phyloP scores from a whole-genome alignment of 2,888 invertebrate species.

The Heliconius aoede region DNA sequence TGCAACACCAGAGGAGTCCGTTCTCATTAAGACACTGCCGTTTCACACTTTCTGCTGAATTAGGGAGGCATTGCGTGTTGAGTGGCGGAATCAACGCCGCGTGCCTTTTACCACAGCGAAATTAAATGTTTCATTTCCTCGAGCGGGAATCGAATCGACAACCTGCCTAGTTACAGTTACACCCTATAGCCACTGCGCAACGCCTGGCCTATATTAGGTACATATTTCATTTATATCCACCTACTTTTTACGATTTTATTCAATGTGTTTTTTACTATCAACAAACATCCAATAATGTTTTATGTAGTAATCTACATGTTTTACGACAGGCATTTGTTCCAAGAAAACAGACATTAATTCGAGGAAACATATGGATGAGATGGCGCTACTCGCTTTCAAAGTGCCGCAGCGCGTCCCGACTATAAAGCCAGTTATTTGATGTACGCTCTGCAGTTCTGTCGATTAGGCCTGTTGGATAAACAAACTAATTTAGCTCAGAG shows the following conservation, averaged over 20 bases:
- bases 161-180: no score
- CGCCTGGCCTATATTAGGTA: neutral
- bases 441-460: slow-evolving; percentile 71
- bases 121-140: no score
- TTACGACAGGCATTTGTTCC: slow-evolving; percentile 78
- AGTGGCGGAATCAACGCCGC: no score
- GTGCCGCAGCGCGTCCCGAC: slow-evolving; percentile 67
- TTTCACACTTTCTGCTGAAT: no score
- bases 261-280: slow-evolving; percentile 63
- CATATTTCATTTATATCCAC: neutral
- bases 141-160: no score
- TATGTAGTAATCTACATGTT: slow-evolving; percentile 74
- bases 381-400: slow-evolving; percentile 79
- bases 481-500: slow-evolving; percentile 73
- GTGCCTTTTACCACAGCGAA: no score
- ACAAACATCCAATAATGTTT: slow-evolving; percentile 77
- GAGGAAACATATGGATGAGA: slow-evolving; percentile 81
- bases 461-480: slow-evolving; percentile 70
- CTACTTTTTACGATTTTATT: slow-evolving; percentile 14
- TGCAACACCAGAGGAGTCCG: no score
- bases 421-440: slow-evolving; percentile 77
- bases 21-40: no score
- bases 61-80: no score
- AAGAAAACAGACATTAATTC: slow-evolving; percentile 82
- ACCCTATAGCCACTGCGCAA: no score